A percentile compares a stretch with the other conserved stretches of the same genome.
Evolutionary conservation across 2,113 vertebrate genomes (phyloP).

Genomic region (Nerophis ophidion): DNA sequence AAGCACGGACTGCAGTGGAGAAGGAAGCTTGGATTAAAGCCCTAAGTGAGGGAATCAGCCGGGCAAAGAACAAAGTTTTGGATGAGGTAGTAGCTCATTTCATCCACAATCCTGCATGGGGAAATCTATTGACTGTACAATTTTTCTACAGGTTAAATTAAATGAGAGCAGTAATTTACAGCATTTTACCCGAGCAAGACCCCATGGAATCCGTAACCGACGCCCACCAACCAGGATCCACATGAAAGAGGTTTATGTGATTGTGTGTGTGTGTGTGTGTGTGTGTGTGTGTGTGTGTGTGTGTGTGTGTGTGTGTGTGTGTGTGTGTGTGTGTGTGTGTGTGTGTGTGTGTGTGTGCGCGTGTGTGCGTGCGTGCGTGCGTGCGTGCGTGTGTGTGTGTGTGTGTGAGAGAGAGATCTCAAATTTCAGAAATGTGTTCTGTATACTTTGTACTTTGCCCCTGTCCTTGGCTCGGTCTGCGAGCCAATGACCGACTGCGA

Average conservation of each 20-base stretch:
- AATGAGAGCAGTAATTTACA: slow-evolving; percentile 83
- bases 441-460: no score
- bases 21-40: slow-evolving; percentile 94
- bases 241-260: slow-evolving; percentile 82
- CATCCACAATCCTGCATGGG: background rate
- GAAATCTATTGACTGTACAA: background rate
- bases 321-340: background rate
- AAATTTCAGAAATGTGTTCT: no score
- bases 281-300: background rate
- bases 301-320: background rate
- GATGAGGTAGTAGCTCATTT: slow-evolving; percentile 79
- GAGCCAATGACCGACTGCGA: no score
- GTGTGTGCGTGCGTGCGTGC: no score
- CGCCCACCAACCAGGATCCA: slow-evolving; percentile 90
- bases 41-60: slow-evolving; percentile 82
- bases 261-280: background rate
- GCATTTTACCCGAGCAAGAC: slow-evolving; percentile 84
- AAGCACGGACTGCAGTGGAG: slow-evolving; percentile 79
- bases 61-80: slow-evolving; percentile 90
- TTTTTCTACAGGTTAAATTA: slow-evolving; percentile 78
- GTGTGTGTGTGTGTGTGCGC: background rate
- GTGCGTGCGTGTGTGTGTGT: background rate
- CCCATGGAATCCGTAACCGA: slow-evolving; percentile 76
- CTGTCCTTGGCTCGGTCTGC: no score
- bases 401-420: no score